Conservation (phyloP, 2,888 invertebrate genomes). For the Chrysina gloriosa region DNA sequence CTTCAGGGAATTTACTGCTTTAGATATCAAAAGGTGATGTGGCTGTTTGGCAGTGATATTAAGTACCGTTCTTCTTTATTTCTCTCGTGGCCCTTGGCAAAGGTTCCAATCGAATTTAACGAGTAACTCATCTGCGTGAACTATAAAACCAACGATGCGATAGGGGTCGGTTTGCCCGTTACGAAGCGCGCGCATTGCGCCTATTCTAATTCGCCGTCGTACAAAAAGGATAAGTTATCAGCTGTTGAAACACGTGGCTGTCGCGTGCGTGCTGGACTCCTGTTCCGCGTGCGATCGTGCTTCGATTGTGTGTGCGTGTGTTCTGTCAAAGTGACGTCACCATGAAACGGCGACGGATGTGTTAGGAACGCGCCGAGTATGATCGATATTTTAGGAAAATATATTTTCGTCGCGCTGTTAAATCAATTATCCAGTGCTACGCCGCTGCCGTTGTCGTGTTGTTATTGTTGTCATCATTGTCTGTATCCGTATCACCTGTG, state of each 20-base stretch:
- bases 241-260: slow-evolving; percentile 31
- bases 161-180: not conserved
- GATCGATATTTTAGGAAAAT: slow-evolving; percentile 48
- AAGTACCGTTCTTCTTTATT: too few relatives aligned
- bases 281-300: slow-evolving; percentile 2
- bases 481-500: not conserved
- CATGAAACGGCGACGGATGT: slow-evolving; percentile 41
- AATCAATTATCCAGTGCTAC: slow-evolving; percentile 27
- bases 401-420: slow-evolving; percentile 26
- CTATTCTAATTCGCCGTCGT: not conserved
- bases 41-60: too few relatives aligned
- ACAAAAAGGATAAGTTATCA: slow-evolving; percentile 34
- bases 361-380: slow-evolving; percentile 45
- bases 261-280: slow-evolving; percentile 30
- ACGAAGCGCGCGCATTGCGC: not conserved
- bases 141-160: not conserved
- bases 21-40: too few relatives aligned
- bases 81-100: too few relatives aligned
- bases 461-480: not conserved
- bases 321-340: slow-evolving; percentile 31
- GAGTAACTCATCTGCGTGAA: too few relatives aligned
- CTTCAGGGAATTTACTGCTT: too few relatives aligned
- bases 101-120: too few relatives aligned
- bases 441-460: not conserved
- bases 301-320: not conserved